Evolutionary conservation across 2,797 vertebrate species (phyloP), one percentile per base, ranked within the genome.

Genomic region (Telmatherina bonti): DNA sequence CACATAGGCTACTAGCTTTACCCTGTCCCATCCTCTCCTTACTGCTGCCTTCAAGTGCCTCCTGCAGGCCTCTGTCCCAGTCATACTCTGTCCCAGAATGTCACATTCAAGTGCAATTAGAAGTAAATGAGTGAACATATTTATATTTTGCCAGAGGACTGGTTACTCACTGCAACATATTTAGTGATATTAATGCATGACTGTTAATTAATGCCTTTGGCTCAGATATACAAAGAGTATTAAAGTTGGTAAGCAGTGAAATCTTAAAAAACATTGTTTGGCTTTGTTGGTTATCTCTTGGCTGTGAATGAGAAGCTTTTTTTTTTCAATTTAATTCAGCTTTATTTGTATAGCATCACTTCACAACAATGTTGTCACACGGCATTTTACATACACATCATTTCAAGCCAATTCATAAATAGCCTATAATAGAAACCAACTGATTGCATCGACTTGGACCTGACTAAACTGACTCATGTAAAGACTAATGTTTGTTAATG

Each of bases 41-140:
- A 3, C 2, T 83, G 86, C 24, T 87, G 79, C 84, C 55, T 90
- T 85, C 80, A 88, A 0, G 61, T 65, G 10, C 59, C 59, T 54
- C 22, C 55, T 62, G 56, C 58, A 68, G 8, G 24, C 41, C 43
- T 4, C 9, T 4, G 20, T 62, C 18, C 18, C 35, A 27, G 5
- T 35, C 51, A 18, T 54, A 2, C 61, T 47, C 58, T n/a, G n/a
- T n/a, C n/a, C n/a, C n/a, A n/a, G 49, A 61, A 24, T 63, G 53
- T 51, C 33, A 70, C 33, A 6, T 38, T 36, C 7, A 70, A 45
- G 7, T 58, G 18, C 43, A 58, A 49, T 51, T 43, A 20, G 1
- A 22, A 22, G 29, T 5, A 62, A 62, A 26, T 47, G n/a, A 3
- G 12, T 11, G 20, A 9, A 49, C 20, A n/a, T n/a, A n/a, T 1